Evolutionary conservation across 1,140 invertebrate genomes (phyloP).

Genomic region (Drosophila sproati): DNA sequence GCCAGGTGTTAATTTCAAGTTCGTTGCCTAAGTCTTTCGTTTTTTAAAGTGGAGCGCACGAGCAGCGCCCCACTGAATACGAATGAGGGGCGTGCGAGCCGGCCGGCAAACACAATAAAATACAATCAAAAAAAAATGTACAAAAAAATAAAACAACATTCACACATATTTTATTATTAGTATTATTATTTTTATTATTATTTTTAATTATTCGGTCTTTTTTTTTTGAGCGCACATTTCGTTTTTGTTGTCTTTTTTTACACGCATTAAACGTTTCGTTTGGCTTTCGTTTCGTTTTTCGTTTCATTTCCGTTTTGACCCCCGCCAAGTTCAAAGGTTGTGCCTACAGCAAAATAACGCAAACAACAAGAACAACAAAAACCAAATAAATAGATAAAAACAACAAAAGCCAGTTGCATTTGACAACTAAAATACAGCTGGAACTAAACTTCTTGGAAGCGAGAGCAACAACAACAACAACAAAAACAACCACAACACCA

Average conservation of each 20-base stretch:
- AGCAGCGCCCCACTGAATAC: conserved; percentile 66
- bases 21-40: conserved; percentile 78
- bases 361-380: conserved; percentile 13
- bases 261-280: conserved; percentile 48
- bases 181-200: conserved; percentile 50
- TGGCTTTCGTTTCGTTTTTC: conserved; percentile 42
- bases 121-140: conserved; percentile 38
- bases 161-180: conserved; percentile 63
- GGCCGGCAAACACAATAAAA: conserved; percentile 55
- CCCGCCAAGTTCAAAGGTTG: conserved; percentile 51
- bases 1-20: conserved; percentile 60
- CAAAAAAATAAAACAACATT: conserved; percentile 34
- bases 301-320: conserved; percentile 54
- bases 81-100: conserved; percentile 77
- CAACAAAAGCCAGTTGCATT: conserved; percentile 20
- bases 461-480: conserved; percentile 28
- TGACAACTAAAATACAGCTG: conserved; percentile 23
- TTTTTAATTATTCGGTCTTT: conserved; percentile 23
- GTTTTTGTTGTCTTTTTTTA: conserved; percentile 30
- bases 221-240: conserved; percentile 27
- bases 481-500: conserved; percentile 17
- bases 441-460: conserved; percentile 43
- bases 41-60: conserved; percentile 69
- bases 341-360: conserved; percentile 25
- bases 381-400: conserved; percentile 18